A percentile compares a stretch with the other conserved stretches of the same genome.
Evolutionary conservation across 30 jellyfish, hydroid and myxozoan genomes (phyloP).

Genomic region (Hydractinia echinata): DNA sequence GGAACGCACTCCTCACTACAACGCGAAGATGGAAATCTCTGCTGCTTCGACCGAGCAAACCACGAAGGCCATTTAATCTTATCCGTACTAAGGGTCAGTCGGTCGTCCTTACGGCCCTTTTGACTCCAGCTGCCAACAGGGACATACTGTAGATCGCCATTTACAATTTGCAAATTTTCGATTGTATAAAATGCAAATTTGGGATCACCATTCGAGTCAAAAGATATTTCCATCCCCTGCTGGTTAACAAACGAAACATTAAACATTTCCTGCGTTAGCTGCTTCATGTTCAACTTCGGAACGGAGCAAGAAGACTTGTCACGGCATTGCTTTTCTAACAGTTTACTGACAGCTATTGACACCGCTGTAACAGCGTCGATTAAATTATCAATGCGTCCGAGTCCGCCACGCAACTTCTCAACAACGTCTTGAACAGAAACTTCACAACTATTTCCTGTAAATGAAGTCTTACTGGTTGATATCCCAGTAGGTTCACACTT

Average conservation of each 20-base stretch:
- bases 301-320: constrained; percentile 19
- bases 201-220: constrained; percentile 72
- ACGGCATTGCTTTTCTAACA: constrained; percentile 31
- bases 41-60: not conserved
- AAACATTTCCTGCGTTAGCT: constrained; percentile 19
- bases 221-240: constrained; percentile 37
- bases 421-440: constrained; percentile 40
- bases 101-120: not conserved
- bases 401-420: constrained; percentile 30
- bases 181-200: constrained; percentile 52
- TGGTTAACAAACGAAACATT: constrained; percentile 46
- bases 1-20: constrained; percentile 72
- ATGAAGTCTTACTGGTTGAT: too few species aligned
- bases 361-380: constrained; percentile 71
- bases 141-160: constrained; percentile 48
- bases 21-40: constrained; percentile 39
- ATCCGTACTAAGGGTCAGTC: constrained; percentile 9
- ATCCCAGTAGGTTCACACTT: not conserved
- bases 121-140: constrained; percentile 69
- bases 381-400: constrained; percentile 22
- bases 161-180: constrained; percentile 50
- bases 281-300: not conserved
- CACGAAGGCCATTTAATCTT: constrained; percentile 56
- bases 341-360: constrained; percentile 24
- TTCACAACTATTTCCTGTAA: not conserved